Base-by-base conservation (phyloP, 2,888 invertebrate species). In the Sialis lutaria region DNA sequence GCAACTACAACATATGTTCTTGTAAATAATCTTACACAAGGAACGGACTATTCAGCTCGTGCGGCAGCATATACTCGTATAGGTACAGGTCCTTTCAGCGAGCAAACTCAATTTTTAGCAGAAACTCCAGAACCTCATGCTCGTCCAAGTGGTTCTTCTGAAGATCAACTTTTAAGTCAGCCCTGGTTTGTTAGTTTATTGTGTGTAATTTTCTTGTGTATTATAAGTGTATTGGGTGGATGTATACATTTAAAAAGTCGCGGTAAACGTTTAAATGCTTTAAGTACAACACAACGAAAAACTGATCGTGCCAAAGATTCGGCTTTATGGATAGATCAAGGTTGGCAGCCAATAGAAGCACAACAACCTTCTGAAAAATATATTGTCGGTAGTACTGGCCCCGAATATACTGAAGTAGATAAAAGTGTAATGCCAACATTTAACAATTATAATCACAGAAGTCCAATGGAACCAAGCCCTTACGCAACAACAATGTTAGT, bases 31-130 rank as follows among this genome's bases (percentile, higher is more conserved):
- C 69, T 97, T 47, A 83, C 87, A 7, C 74, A 82, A 3, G 89
- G 89, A 46, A 83, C 85, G 4, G 72, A 82, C 4, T 97, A 96
- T 64, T 85, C 82, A 52, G 88, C 93, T 0, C 77, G 87, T 49
- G 82, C 96, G 6, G 89, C 92, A 7, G 93, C 93, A 1, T 78
- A 84, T 55, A 96, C 93, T 0, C 75, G 79, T 50, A 77, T 80
- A 3, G 97, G 97, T 1, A 75, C 81, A 47, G 96, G 97, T 6
- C 91, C 90, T 1, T 92, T 82, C 59, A 90, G 89, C 46, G 73
- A 73, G 50, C 80, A 87, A 4, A 81, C 84, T 44, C 73, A 79
- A 51, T 69, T 47, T 13, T 10, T 33, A 22, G 9, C 33, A 9
- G 47, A 47, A n/a, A 33, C 30, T 10, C 22, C 45, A 6, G 34